Evolutionary conservation across 2,888 invertebrate genomes (phyloP).

Genomic region (Aphidius colemani): DNA sequence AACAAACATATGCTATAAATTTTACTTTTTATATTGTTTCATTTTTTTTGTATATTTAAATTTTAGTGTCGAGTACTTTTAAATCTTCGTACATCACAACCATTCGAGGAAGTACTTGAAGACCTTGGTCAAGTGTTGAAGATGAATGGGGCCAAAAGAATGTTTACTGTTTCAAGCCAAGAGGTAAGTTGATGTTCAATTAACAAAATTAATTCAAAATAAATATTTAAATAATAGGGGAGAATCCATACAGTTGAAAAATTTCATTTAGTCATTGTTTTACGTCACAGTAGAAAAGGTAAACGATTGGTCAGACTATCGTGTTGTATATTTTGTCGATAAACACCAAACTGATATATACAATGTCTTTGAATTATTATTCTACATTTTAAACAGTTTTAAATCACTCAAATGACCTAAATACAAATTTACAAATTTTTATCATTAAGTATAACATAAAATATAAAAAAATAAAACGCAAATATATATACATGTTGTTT

Average conservation of each 20-base stretch:
- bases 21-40: slow-evolving; percentile 5
- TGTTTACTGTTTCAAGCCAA: slow-evolving; percentile 90
- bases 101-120: slow-evolving; percentile 91
- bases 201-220: too few species aligned
- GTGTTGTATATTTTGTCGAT: slow-evolving; percentile 6
- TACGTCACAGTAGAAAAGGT: slow-evolving; percentile 20
- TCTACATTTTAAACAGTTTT: not conserved
- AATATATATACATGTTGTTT: too few species aligned
- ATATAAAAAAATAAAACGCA: too few species aligned
- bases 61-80: slow-evolving; percentile 84
- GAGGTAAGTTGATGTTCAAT: slow-evolving; percentile 68
- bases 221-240: too few species aligned
- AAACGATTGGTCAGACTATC: slow-evolving; percentile 16
- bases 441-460: too few species aligned
- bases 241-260: too few species aligned
- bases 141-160: slow-evolving; percentile 87
- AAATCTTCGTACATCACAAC: slow-evolving; percentile 89
- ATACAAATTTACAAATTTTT: too few species aligned
- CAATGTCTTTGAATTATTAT: slow-evolving; percentile 3
- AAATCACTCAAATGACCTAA: too few species aligned
- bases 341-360: slow-evolving; percentile 1
- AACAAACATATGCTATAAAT: not conserved
- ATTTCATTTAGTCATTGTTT: not conserved
- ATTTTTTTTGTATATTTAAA: slow-evolving; percentile 1
- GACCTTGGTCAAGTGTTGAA: slow-evolving; percentile 92